Evolutionary conservation across 2,888 invertebrate species (phyloP).

Genomic region (Apamea sordens): DNA sequence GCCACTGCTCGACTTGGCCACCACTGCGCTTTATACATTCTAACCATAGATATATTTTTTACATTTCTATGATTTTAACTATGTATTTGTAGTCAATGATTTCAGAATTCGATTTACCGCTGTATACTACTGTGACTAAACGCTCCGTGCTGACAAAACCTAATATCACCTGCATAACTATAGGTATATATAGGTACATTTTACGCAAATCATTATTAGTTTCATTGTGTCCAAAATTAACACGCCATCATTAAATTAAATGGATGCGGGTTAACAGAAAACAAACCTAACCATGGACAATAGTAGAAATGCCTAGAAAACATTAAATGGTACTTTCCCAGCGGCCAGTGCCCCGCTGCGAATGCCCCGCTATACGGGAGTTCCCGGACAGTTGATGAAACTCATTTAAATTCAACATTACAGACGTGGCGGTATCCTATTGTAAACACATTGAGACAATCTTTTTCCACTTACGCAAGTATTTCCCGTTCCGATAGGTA

Average conservation of each 20-base stretch:
- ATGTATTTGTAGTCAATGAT: neutral
- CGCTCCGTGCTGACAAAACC: no score
- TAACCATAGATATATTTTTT: no score
- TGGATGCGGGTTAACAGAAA: neutral
- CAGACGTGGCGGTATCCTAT: neutral
- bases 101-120: neutral
- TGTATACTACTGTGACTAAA: no score
- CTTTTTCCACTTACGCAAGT: no score
- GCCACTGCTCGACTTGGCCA: no score
- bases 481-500: neutral
- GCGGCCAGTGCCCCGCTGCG: no score
- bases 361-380: neutral
- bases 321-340: slow-evolving; percentile 11
- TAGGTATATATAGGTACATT: no score
- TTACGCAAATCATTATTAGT: neutral
- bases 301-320: neutral
- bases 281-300: slow-evolving; percentile 4
- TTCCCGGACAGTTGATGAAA: slow-evolving; percentile 2
- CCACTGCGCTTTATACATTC: no score
- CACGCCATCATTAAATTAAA: neutral
- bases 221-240: neutral
- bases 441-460: neutral
- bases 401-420: neutral
- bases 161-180: no score
- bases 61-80: no score